Conservation (phyloP, 2,113 vertebrate genomes). For the Thunnus thynnus region DNA sequence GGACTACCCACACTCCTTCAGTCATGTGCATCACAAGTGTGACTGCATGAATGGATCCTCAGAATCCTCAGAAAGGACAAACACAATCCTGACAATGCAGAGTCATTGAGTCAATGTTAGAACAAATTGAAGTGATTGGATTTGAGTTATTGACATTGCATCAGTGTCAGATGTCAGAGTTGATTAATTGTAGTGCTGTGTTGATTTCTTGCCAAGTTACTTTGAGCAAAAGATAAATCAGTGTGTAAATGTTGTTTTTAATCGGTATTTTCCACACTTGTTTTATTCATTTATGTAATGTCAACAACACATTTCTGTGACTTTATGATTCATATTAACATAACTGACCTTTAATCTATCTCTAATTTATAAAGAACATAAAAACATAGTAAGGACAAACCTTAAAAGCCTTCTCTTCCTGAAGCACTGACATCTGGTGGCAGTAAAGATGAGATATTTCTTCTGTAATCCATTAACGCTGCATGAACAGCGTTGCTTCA, state of each 20-base stretch:
- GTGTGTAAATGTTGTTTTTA: background rate
- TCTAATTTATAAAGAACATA: background rate
- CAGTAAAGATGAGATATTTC: background rate
- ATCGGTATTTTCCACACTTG: background rate
- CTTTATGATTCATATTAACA: background rate
- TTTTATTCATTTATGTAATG: background rate
- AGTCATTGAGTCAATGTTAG: background rate
- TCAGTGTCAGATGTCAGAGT: background rate
- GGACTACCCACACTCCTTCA: background rate
- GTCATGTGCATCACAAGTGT: conserved; percentile 6
- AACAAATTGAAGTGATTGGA: background rate
- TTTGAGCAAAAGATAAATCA: background rate
- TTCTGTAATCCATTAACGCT: background rate
- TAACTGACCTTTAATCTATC: background rate
- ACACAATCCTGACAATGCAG: background rate
- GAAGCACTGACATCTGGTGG: conserved; percentile 61
- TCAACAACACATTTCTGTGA: background rate
- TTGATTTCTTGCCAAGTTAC: background rate
- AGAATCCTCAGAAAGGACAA: background rate
- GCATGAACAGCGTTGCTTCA: background rate
- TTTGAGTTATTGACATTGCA: background rate
- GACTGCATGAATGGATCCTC: background rate
- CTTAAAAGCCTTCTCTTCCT: background rate
- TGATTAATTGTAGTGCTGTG: background rate
- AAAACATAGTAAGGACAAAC: background rate